Conservation (phyloP, 2,888 invertebrate genomes). For the Heliconius erato region DNA sequence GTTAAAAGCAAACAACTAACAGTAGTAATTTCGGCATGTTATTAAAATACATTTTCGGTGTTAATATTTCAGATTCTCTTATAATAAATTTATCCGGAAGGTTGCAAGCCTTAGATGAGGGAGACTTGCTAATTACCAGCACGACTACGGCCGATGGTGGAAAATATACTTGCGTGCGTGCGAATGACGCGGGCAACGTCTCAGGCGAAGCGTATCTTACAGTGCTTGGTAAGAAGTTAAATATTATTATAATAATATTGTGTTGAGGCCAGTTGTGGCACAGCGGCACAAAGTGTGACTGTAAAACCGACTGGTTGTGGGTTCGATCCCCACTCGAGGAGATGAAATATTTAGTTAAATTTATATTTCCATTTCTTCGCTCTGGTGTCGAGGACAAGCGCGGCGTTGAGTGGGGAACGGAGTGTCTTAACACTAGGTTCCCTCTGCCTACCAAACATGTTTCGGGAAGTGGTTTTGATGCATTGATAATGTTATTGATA, state of each 20-base stretch:
- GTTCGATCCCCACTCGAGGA: too few relatives aligned
- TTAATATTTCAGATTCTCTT: slow-evolving; percentile 72
- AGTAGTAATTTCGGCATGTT: slow-evolving; percentile 24
- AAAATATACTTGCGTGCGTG: slow-evolving; percentile 94
- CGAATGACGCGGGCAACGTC: slow-evolving; percentile 95
- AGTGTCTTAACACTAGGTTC: too few relatives aligned
- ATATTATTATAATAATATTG: background rate
- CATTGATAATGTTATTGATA: background rate
- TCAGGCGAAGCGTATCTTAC: slow-evolving; percentile 92
- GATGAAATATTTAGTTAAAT: too few relatives aligned
- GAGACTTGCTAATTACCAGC: slow-evolving; percentile 94
- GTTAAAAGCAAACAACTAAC: slow-evolving; percentile 38
- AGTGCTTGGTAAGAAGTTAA: slow-evolving; percentile 89
- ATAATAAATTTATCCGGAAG: slow-evolving; percentile 88
- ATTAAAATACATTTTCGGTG: slow-evolving; percentile 26
- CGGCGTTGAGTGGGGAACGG: too few relatives aligned
- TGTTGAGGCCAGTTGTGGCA: too few relatives aligned
- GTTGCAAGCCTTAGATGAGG: slow-evolving; percentile 93
- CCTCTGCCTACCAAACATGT: too few relatives aligned
- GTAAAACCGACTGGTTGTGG: too few relatives aligned
- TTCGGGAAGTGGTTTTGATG: background rate
- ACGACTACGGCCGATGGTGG: slow-evolving; percentile 94
- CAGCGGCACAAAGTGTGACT: too few relatives aligned
- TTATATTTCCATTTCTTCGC: too few relatives aligned
- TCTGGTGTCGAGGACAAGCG: too few relatives aligned